phyloP scores from a whole-genome alignment of 2,113 vertebrate species.

The Gallinago paraguaiae region DNA sequence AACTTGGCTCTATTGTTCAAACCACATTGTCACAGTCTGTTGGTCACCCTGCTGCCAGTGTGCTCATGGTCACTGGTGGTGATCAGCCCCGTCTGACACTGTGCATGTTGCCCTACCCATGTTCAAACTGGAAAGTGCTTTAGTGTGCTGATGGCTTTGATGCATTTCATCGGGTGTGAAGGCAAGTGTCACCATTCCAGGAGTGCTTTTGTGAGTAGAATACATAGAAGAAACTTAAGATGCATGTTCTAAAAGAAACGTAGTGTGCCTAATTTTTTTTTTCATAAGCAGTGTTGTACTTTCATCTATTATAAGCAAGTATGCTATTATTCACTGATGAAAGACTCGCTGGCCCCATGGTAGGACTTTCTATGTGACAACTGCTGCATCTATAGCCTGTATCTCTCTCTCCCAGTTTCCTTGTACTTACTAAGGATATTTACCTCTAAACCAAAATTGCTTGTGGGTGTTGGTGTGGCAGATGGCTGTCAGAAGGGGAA shows the following conservation, averaged over 20 bases:
- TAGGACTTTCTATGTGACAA: background rate
- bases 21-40: background rate
- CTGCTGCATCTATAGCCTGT: background rate
- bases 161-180: background rate
- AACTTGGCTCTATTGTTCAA: background rate
- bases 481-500: background rate
- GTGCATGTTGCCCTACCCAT: background rate
- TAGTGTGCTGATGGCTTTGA: background rate
- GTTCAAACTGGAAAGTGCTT: background rate
- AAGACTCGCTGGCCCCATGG: background rate
- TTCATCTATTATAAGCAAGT: background rate
- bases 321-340: background rate
- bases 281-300: background rate
- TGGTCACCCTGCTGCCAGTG: background rate
- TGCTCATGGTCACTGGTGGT: background rate
- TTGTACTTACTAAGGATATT: background rate
- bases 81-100: background rate
- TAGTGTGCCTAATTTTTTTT: background rate
- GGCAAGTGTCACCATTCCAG: background rate
- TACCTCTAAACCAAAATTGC: background rate
- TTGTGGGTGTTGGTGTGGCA: background rate
- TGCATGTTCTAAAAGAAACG: background rate
- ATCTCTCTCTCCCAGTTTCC: background rate
- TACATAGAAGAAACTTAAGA: background rate
- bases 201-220: background rate